These are phyloP conservation scores for Mohoua ochrocephala DNA, from an alignment of 2,113 vertebrate species.

Conservation along the genomic window DNA sequence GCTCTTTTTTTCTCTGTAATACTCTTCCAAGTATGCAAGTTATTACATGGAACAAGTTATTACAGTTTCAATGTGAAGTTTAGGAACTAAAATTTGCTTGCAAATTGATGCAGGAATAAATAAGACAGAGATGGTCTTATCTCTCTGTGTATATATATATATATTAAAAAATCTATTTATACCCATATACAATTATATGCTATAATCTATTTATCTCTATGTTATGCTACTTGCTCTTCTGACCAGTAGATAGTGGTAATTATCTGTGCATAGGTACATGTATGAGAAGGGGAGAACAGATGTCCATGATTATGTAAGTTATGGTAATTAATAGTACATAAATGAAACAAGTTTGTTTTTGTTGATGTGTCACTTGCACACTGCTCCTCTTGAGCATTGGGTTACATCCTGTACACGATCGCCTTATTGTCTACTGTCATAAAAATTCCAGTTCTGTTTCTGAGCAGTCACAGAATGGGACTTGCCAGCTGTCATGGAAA, in stretches of 20 bases:
- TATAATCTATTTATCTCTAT: neutral
- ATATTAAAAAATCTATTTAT: neutral
- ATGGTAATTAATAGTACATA: constrained; percentile 80
- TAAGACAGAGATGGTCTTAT: neutral
- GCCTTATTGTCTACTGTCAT: constrained; percentile 82
- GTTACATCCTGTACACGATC: constrained; percentile 79
- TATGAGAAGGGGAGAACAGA: constrained; percentile 73
- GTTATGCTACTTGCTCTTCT: neutral
- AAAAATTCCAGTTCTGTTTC: constrained; percentile 72
- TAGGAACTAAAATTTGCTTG: neutral
- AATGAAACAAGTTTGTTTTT: constrained; percentile 81
- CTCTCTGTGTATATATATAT: neutral
- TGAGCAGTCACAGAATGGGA: constrained; percentile 73
- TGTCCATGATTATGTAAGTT: constrained; percentile 79
- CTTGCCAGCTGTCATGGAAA: constrained; percentile 85
- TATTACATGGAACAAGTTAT: neutral
- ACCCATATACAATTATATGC: neutral
- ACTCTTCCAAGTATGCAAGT: neutral
- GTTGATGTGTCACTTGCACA: constrained; percentile 87
- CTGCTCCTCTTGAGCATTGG: constrained; percentile 77
- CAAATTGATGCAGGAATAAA: neutral
- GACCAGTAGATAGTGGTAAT: neutral
- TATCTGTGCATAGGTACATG: neutral
- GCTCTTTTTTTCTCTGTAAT: neutral
- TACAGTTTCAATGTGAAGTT: neutral